Base-by-base conservation (phyloP, 92 coral and sea anemone species). In the Pocillopora grandis region DNA sequence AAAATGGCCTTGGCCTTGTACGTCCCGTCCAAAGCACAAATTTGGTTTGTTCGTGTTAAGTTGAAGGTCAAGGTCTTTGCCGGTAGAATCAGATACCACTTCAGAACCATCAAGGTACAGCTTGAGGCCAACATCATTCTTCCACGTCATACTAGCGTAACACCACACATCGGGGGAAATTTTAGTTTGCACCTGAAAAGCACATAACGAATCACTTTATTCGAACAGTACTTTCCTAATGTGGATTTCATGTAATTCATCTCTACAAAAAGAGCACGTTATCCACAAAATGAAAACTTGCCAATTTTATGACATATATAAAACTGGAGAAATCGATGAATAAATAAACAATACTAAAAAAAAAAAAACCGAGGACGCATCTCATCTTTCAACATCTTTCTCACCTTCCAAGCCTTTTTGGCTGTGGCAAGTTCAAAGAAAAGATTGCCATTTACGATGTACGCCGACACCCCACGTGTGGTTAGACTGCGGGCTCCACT, bases 401-500 rank as follows among this genome's bases (percentile, higher is more conserved):
- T 31, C 66, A 96, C 98, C 92, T 91, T 92, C 97, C 97, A 96
- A 11, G 91, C 81, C 19, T 86, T 93, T 16, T 83, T 66, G 18
- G 87, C 77, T 23, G 96, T 88, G 42, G 90, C 94, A 8, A 96
- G 85, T 73, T 86, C 93, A 76, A 86, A 87, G 79, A 80, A 85
- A 76, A 96, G 75, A 60, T 85, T 92, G 52, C 98, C 98, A 23
- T 76, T 69, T 72, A 88, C 62, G 36, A 94, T 67, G 88, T 90
- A 96, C 70, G 92, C 85, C 56, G 98, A 92, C 59, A 94, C 66
- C 65, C 98, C 98, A 64, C 94, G 90, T 64, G 88, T 80, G 61
- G 89, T 76, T 19, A 90, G 72, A 66, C 98, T 94, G 64, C 86
- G 88, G 9, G 93, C 98, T 17, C 98, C 98, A 17, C 96, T 96